A percentile compares a stretch with the other conserved stretches of the same genome.
phyloP scores from a whole-genome alignment of 2,888 invertebrate species.

The Lysandra bellargus region DNA sequence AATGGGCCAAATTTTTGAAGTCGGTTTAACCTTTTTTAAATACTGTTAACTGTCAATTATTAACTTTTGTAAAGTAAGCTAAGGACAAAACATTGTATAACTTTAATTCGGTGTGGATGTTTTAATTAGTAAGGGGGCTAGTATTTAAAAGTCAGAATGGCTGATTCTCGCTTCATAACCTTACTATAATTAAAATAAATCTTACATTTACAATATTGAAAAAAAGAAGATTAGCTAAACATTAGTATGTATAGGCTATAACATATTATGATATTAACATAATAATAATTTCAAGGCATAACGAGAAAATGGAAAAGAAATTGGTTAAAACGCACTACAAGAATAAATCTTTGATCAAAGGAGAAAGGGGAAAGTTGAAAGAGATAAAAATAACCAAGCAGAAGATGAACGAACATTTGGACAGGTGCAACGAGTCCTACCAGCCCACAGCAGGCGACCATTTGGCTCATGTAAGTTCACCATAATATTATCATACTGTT shows the following conservation, averaged over 20 bases:
- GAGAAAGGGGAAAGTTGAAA: conserved; percentile 40
- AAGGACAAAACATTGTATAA: too few relatives aligned
- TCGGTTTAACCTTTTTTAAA: too few relatives aligned
- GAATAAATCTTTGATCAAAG: neutral
- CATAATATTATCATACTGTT: neutral
- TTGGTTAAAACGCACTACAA: conserved; percentile 85
- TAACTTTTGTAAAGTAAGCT: too few relatives aligned
- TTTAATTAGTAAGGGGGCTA: too few relatives aligned
- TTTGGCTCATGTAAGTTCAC: conserved; percentile 2
- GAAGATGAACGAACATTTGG: conserved; percentile 71
- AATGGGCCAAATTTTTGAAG: too few relatives aligned
- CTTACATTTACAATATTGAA: too few relatives aligned
- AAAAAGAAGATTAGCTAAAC: neutral
- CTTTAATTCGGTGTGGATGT: too few relatives aligned
- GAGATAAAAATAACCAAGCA: conserved; percentile 55
- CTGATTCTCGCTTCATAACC: too few relatives aligned
- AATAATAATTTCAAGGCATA: conserved; percentile 81
- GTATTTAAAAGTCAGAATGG: too few relatives aligned
- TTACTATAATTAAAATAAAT: too few relatives aligned
- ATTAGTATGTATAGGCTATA: too few relatives aligned
- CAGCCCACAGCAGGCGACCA: conserved; percentile 51
- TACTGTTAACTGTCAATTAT: too few relatives aligned
- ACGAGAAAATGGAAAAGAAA: conserved; percentile 90
- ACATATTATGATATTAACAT: neutral
- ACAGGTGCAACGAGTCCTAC: conserved; percentile 62